These are phyloP conservation scores for Ichneumoninae sp. DNA, from an alignment of 2,888 invertebrate species.

Conservation along the genomic window DNA sequence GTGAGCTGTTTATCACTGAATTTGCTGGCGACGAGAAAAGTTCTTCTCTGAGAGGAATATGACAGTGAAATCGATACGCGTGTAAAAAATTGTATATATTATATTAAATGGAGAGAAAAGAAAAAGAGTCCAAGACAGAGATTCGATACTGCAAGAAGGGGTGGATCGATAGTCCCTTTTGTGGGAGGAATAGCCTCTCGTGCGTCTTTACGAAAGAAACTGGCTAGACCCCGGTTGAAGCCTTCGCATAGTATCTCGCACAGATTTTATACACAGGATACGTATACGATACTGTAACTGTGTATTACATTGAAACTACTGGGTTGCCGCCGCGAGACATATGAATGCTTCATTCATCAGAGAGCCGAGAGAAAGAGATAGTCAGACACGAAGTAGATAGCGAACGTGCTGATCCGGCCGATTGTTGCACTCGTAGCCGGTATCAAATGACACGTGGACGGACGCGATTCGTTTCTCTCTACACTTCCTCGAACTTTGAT, in stretches of 20 bases:
- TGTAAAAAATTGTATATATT: neutral
- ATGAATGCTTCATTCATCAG: conserved; percentile 78
- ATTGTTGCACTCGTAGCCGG: conserved; percentile 33
- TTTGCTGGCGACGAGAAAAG: conserved; percentile 13
- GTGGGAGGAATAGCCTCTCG: neutral
- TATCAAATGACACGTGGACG: conserved; percentile 33
- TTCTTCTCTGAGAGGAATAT: neutral
- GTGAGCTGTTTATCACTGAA: conserved; percentile 40
- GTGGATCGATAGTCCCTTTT: conserved; percentile 51
- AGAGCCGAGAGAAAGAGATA: conserved; percentile 59
- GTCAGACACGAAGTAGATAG: conserved; percentile 35
- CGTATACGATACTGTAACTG: conserved; percentile 36
- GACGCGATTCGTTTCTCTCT: conserved; percentile 11
- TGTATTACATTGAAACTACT: conserved; percentile 62
- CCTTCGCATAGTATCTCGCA: conserved; percentile 15
- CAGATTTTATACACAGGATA: conserved; percentile 23
- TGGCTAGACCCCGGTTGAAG: conserved; percentile 27
- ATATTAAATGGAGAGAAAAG: no score
- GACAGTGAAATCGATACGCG: neutral
- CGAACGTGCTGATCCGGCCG: conserved; percentile 40
- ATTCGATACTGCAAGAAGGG: neutral
- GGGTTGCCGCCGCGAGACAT: conserved; percentile 46
- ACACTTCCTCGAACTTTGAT: neutral
- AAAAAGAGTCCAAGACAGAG: neutral
- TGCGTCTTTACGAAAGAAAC: conserved; percentile 38